phyloP scores from a whole-genome alignment of 2,113 vertebrate species.

The Melanocharis versteri region DNA sequence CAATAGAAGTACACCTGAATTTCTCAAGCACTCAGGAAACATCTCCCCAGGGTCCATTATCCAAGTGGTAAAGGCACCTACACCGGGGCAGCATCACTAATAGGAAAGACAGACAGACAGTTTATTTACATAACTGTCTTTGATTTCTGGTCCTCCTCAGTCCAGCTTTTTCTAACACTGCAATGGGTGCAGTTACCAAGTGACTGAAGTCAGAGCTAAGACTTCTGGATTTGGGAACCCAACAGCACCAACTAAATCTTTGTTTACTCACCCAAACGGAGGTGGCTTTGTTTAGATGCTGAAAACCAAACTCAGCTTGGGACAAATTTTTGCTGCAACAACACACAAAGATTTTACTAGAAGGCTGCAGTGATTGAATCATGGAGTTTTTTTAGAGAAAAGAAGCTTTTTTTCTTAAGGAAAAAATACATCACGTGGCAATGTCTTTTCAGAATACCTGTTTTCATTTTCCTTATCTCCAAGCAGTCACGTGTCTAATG shows the following conservation, averaged over 20 bases:
- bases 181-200: neutral
- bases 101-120: neutral
- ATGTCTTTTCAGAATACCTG: slow-evolving; percentile 1
- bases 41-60: neutral
- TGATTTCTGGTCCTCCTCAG: neutral
- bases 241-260: neutral
- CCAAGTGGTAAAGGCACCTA: neutral
- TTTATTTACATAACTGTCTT: slow-evolving; percentile 1
- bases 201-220: neutral
- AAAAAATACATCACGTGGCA: neutral
- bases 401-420: neutral
- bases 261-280: neutral
- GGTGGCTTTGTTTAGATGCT: neutral
- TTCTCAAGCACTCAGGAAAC: neutral
- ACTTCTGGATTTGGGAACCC: neutral
- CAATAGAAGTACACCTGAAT: slow-evolving; percentile 26
- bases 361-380: neutral
- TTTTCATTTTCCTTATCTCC: slow-evolving; percentile 53
- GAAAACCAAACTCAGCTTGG: neutral
- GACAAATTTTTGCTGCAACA: neutral
- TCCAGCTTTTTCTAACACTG: neutral
- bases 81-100: neutral
- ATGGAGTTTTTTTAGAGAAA: neutral
- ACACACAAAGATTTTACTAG: neutral
- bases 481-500: slow-evolving; percentile 21